Base-by-base conservation (phyloP, 1,140 invertebrate species). In the Drosophila kurseongensis region DNA sequence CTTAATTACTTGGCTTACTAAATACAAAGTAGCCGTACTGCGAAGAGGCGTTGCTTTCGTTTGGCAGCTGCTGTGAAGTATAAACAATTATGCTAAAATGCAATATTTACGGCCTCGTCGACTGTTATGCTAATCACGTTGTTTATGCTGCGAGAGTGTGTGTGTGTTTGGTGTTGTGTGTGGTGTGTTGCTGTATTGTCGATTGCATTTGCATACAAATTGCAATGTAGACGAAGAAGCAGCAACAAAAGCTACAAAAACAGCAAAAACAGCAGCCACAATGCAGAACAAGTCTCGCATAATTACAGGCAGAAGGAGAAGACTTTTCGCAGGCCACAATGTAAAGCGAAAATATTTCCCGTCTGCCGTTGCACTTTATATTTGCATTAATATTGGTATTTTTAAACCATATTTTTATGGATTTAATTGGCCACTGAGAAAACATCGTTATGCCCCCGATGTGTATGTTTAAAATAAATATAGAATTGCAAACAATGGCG, bases 201-300 rank as follows among this genome's bases (percentile, higher is more conserved):
- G 83, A 88, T 88, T 88, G 71, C 82, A 83, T 88, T 88, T 89
- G 77, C 85, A 89, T 89, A 89, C 84, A 89, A 89, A 89, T 89
- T 89, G 84, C 84, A 89, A 84, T 89, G 74, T 66, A 74, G 80
- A 80, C 63, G 84, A 84, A 84, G 84, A 84, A 89, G 83, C 52
- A 75, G 66, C 57, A 84, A 27, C 57, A 77, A 9, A 68, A 67
- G 40, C 75, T 27, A 23, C 23, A 23, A 23, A 54, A 65, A 27
- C 63, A 42, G 13, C 66, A 77, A 42, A 51, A 45, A 57, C 63
- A 67, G 14, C 74, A 81, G 12, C 69, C 55, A 9, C 59, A 76
- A 41, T 41, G 56, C 75, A 48, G 47, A 79, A 78, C 71, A 67
- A 41, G 80, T 72, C 61, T 86, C 59, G 75, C 83, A 88, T 86